These are phyloP conservation scores for Pyrgus malvae DNA, from an alignment of 2,888 invertebrate species.

Conservation along the genomic window DNA sequence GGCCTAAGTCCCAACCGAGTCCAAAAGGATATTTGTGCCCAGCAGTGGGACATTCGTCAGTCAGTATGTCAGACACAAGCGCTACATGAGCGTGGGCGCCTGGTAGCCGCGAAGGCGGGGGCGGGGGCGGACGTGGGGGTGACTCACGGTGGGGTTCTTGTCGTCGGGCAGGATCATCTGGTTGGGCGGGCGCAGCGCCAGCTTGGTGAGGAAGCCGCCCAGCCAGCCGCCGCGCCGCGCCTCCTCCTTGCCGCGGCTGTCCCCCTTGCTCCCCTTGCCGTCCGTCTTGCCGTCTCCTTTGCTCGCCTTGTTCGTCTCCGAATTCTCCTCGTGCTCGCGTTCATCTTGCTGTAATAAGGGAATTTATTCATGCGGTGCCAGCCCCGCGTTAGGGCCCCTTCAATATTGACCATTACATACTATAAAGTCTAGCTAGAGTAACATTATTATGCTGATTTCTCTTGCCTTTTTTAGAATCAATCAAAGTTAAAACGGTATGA, in stretches of 20 bases:
- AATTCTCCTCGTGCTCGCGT: slow-evolving; percentile 21
- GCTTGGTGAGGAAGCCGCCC: slow-evolving; percentile 92
- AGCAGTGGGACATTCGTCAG: no score
- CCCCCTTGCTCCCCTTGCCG: slow-evolving; percentile 34
- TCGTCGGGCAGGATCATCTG: slow-evolving; percentile 98
- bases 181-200: slow-evolving; percentile 92
- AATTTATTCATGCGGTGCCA: no score
- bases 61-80: no score
- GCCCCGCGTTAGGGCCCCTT: no score
- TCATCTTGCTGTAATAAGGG: slow-evolving; percentile 10
- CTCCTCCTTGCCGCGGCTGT: slow-evolving; percentile 34
- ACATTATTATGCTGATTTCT: no score
- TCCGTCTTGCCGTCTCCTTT: slow-evolving; percentile 33
- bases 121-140: slow-evolving; percentile 14
- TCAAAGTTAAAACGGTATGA: no score
- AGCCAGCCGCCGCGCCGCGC: slow-evolving; percentile 86
- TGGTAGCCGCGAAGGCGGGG: slow-evolving; percentile 34
- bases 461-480: no score
- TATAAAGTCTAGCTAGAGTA: no score
- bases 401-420: no score
- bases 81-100: slow-evolving; percentile 49
- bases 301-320: slow-evolving; percentile 32
- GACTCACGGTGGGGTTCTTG: slow-evolving; percentile 92
- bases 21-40: no score
- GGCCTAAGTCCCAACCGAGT: no score